Evolutionary conservation across 2,888 invertebrate species (phyloP).

Genomic region (Eumerus sabulonum): DNA sequence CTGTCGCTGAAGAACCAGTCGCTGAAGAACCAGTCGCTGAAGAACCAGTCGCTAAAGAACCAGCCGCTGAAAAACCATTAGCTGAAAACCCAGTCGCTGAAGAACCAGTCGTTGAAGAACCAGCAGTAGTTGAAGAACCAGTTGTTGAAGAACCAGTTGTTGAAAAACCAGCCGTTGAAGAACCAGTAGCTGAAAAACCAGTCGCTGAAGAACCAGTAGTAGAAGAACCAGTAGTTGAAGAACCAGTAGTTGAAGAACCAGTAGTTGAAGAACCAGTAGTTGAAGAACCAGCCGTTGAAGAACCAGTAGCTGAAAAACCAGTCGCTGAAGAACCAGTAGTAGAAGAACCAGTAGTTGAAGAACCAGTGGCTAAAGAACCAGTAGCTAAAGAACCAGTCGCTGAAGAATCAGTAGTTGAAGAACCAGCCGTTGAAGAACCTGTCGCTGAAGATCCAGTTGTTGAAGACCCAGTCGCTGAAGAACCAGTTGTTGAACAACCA

Average conservation of each 20-base stretch:
- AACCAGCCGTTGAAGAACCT: background rate
- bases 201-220: background rate
- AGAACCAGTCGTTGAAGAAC: background rate
- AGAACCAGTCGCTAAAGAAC: background rate
- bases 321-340: background rate
- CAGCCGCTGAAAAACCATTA: background rate
- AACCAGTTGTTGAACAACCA: constrained; percentile 2
- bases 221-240: background rate
- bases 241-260: background rate
- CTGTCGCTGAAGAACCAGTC: too few relatives aligned
- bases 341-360: background rate
- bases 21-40: background rate
- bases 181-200: background rate
- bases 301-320: background rate
- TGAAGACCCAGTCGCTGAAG: constrained; percentile 4
- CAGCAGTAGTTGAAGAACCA: background rate
- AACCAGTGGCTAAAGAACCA: background rate
- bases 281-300: background rate
- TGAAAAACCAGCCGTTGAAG: background rate
- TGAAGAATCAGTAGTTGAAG: background rate
- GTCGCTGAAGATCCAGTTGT: background rate
- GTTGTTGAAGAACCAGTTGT: background rate
- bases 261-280: background rate
- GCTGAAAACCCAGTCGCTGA: constrained; percentile 3
- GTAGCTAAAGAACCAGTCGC: background rate